Evolutionary conservation across 2,797 vertebrate genomes (phyloP).

Genomic region (Sebastes oblongus): DNA sequence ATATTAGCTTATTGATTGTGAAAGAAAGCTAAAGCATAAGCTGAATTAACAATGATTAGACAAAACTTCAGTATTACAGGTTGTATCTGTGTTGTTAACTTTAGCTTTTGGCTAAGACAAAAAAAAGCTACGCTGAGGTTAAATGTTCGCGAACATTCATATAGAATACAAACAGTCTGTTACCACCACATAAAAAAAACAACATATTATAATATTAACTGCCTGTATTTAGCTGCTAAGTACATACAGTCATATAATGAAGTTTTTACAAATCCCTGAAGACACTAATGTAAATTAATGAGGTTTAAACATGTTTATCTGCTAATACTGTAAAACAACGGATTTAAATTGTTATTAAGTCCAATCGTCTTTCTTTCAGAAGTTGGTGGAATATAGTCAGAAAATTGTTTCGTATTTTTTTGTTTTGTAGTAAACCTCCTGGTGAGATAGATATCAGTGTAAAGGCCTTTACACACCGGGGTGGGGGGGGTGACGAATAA

Average conservation of each 20-base stretch:
- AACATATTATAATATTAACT: not conserved
- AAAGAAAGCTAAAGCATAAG: not conserved
- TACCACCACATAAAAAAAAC: conserved; percentile 8
- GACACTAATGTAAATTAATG: conserved; percentile 15
- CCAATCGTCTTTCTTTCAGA: too few species aligned
- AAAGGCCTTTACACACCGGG: too few species aligned
- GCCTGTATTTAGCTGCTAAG: conserved; percentile 21
- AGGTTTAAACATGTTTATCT: not conserved
- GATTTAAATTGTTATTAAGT: not conserved
- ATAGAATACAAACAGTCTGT: conserved; percentile 24
- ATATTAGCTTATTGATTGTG: not conserved
- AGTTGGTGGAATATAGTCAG: not conserved
- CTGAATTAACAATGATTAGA: not conserved
- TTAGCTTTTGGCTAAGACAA: not conserved
- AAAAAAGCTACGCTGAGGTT: not conserved
- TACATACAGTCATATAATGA: conserved; percentile 14
- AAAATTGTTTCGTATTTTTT: not conserved
- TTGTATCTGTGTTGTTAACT: not conserved
- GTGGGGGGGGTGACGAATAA: too few species aligned
- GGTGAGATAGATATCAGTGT: too few species aligned
- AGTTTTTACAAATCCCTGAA: conserved; percentile 47
- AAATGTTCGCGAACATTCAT: conserved; percentile 28
- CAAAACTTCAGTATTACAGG: not conserved
- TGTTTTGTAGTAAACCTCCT: too few species aligned
- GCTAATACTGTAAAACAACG: not conserved